Base-by-base conservation (phyloP, 1,140 invertebrate species). In the Neodiprion lecontei region DNA sequence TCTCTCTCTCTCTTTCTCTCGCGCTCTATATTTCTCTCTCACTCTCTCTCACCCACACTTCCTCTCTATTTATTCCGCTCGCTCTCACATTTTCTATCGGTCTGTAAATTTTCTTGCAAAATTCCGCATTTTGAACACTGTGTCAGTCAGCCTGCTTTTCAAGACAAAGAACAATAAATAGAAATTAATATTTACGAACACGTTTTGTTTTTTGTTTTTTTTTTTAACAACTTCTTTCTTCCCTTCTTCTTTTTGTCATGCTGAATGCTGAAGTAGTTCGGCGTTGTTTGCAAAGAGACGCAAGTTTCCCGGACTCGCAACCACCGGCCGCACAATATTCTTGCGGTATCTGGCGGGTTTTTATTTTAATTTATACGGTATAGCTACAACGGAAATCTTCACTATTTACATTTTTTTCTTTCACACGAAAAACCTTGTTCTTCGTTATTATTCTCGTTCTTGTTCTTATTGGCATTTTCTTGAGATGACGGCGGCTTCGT, bases 111-210 rank as follows among this genome's bases (percentile, higher is more conserved):
- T 40, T 40, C 28, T 40, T 40, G 28, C 28, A 40, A 40, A 40
- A 40, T 69, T 23, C 40, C 74, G 78, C 68, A 79, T 80, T 75
- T 84, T 82, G 83, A 85, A 85, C 84, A 86, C 86, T 87, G 86
- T 84, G 83, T 85, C 85, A 87, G 85, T 87, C 84, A 87, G 78
- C 83, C 80, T 85, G 87, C 86, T 87, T 83, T 86, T 87, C 53
- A 61, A 86, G 87, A 88, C 85, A 84, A 88, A 86, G 87, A 88
- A 88, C 87, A 83, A 87, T 88, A 88, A 40, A 88, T 87, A 88
- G 85, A 87, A 85, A 88, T 87, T 80, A 86, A 87, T 88, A 87
- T 85, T 84, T 87, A 85, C 80, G 83, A 86, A 88, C 84, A 88
- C 82, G 85, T 85, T 82, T 82, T 81, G 3, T 47, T 69, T 69